Evolutionary conservation across 2,888 invertebrate species (phyloP).

Genomic region (Erpobdella octoculata): DNA sequence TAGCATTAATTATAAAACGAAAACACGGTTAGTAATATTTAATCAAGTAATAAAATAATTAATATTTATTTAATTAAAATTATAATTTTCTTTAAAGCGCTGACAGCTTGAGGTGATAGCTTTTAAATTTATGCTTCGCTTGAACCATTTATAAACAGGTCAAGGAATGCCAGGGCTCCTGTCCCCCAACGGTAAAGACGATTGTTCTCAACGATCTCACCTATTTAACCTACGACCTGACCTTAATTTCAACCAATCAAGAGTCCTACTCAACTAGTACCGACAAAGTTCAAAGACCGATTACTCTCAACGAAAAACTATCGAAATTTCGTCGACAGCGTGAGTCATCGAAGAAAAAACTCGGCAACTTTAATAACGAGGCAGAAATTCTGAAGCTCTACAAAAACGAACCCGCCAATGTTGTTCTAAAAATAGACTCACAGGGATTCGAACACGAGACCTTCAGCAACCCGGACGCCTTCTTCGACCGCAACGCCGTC

Average conservation of each 20-base stretch:
- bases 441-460: constrained; percentile 37
- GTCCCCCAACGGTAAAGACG: constrained; percentile 34
- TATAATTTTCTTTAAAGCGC: no score
- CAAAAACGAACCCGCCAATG: background rate
- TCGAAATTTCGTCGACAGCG: constrained; percentile 27
- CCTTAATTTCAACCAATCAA: constrained; percentile 22
- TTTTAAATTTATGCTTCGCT: no score
- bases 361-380: no score
- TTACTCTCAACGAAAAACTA: constrained; percentile 15
- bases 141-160: background rate
- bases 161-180: constrained; percentile 34
- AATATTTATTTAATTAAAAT: no score
- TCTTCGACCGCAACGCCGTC: constrained; percentile 32
- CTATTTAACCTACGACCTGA: constrained; percentile 5
- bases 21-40: background rate
- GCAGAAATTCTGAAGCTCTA: background rate
- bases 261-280: no score
- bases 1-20: background rate
- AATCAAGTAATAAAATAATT: background rate
- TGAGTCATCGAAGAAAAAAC: no score
- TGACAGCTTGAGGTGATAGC: no score
- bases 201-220: constrained; percentile 37
- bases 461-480: constrained; percentile 31
- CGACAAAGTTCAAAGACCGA: background rate
- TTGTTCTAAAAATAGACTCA: constrained; percentile 33